phyloP scores from a whole-genome alignment of 2,797 vertebrate species.

The Tachyglossus aculeatus region DNA sequence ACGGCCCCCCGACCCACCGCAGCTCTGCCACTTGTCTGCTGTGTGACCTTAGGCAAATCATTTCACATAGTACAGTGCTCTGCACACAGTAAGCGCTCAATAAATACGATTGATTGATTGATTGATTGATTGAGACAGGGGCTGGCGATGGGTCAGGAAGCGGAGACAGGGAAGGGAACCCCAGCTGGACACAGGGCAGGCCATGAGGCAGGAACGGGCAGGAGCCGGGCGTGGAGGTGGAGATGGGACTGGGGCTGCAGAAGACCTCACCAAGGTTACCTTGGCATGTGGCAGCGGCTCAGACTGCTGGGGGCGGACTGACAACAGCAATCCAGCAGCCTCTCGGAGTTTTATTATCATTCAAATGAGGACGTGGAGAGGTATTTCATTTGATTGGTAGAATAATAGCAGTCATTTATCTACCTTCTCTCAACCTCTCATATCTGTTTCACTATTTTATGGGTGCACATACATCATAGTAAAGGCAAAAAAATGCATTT shows the following conservation, averaged over 20 bases:
- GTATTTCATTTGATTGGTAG: conserved; percentile 76
- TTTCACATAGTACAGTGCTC: too few relatives aligned
- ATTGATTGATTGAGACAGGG: not conserved
- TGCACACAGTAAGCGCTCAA: too few relatives aligned
- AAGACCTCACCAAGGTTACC: conserved; percentile 69
- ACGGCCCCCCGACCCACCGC: too few relatives aligned
- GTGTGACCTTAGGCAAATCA: too few relatives aligned
- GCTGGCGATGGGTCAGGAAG: not conserved
- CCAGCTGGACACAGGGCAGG: too few relatives aligned
- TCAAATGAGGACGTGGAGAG: conserved; percentile 73
- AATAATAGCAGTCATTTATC: conserved; percentile 77
- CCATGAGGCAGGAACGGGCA: not conserved
- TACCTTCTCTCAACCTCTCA: conserved; percentile 72
- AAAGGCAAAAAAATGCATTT: conserved; percentile 59
- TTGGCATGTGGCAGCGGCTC: conserved; percentile 37
- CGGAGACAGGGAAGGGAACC: not conserved
- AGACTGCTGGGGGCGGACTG: conserved; percentile 14
- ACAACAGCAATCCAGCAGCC: conserved; percentile 53
- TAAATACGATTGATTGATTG: too few relatives aligned
- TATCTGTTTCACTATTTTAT: conserved; percentile 72
- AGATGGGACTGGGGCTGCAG: not conserved
- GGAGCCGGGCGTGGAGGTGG: not conserved
- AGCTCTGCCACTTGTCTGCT: too few relatives aligned
- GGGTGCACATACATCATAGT: conserved; percentile 68
- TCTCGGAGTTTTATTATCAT: conserved; percentile 69